Percentiles rank a stretch among this genome's conserved stretches.
phyloP scores from a whole-genome alignment of 2,797 vertebrate genomes.

The Aselliscus stoliczkanus region DNA sequence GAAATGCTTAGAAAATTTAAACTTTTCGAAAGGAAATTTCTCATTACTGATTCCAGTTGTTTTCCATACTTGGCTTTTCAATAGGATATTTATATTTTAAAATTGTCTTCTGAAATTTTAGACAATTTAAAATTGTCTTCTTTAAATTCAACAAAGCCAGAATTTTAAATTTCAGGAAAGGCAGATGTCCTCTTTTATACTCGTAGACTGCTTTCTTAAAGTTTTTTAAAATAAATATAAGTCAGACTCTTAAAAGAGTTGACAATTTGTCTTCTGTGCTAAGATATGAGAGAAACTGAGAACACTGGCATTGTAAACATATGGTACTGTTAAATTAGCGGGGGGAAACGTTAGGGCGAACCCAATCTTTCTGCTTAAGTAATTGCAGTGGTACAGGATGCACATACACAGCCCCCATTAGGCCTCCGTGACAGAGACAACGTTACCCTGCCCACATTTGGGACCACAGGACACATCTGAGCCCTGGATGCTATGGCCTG shows the following conservation, averaged over 20 bases:
- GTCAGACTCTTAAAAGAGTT: not conserved
- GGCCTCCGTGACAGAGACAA: not conserved
- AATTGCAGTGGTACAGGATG: not conserved
- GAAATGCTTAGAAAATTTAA: not conserved
- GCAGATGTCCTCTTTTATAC: not conserved
- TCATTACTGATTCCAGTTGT: not conserved
- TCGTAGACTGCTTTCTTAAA: not conserved
- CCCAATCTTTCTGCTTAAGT: not conserved
- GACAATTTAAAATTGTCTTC: not conserved
- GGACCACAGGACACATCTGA: not conserved
- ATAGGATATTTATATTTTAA: not conserved
- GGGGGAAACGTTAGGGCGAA: too few species aligned
- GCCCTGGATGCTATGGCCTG: not conserved
- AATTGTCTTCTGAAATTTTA: not conserved
- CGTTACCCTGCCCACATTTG: not conserved
- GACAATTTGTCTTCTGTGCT: not conserved
- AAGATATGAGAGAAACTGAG: not conserved
- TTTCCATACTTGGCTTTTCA: slow-evolving; percentile 11
- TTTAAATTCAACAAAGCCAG: not conserved
- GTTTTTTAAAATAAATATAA: not conserved
- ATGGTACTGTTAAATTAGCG: rapidly evolving
- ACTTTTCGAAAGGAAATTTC: not conserved
- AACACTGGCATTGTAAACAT: not conserved
- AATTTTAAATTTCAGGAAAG: slow-evolving; percentile 22
- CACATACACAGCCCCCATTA: not conserved